A percentile compares a stretch with the other conserved stretches of the same genome.
These are phyloP conservation scores for Caenorhabditis auriculariae DNA, from an alignment of 2,888 invertebrate genomes.

Conservation along the genomic window DNA sequence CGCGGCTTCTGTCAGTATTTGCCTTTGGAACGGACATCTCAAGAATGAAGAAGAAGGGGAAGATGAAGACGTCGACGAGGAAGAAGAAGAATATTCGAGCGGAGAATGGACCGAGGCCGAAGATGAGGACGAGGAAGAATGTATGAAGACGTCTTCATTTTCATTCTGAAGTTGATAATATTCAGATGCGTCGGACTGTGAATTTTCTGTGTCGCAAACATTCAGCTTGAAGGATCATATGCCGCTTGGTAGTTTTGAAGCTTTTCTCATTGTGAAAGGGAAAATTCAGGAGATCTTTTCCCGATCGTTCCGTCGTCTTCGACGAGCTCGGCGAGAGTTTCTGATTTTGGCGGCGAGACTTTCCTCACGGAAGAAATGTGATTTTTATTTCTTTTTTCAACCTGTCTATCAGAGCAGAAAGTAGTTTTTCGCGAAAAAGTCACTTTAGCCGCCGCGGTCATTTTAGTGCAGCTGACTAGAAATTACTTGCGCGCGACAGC, in stretches of 20 bases:
- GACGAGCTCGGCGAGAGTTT: slow-evolving; percentile 31
- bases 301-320: slow-evolving; percentile 25
- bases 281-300: slow-evolving; percentile 27
- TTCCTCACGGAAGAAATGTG: slow-evolving; percentile 27
- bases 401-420: too few relatives aligned
- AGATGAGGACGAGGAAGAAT: slow-evolving; percentile 31
- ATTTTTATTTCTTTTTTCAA: too few relatives aligned
- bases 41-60: slow-evolving; percentile 8
- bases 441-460: too few relatives aligned
- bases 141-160: slow-evolving; percentile 10
- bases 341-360: slow-evolving; percentile 42
- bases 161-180: not conserved
- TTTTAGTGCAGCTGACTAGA: too few relatives aligned
- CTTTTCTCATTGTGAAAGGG: not conserved
- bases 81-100: slow-evolving; percentile 27
- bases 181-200: slow-evolving; percentile 30
- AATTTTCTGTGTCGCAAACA: slow-evolving; percentile 42
- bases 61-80: slow-evolving; percentile 14
- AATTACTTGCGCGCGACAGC: too few relatives aligned
- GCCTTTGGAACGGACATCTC: slow-evolving; percentile 23
- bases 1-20: slow-evolving; percentile 21
- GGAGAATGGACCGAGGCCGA: slow-evolving; percentile 40
- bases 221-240: slow-evolving; percentile 36
- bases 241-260: slow-evolving; percentile 6
- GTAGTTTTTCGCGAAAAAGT: too few relatives aligned